These are phyloP conservation scores for Lophochroa leadbeateri DNA, from an alignment of 2,113 vertebrate genomes.

Conservation along the genomic window DNA sequence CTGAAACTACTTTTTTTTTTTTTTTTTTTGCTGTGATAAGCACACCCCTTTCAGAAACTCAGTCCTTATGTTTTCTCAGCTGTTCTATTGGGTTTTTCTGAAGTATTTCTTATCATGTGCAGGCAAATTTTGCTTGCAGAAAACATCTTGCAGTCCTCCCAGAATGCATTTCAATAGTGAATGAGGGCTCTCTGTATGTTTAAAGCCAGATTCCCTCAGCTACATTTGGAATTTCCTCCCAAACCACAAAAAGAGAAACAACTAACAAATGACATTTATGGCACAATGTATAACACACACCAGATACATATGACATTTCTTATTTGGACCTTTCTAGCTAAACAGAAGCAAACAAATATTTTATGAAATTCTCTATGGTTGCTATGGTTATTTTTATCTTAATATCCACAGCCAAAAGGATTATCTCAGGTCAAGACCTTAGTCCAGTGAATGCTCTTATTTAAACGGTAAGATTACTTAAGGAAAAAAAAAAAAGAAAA, in stretches of 20 bases:
- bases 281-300: constrained; percentile 69
- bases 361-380: constrained; percentile 59
- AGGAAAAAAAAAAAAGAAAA: not conserved
- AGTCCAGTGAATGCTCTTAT: not conserved
- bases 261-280: constrained; percentile 72
- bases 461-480: constrained; percentile 18
- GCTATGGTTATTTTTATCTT: constrained; percentile 41
- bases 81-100: not conserved
- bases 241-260: constrained; percentile 73
- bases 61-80: not conserved
- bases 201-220: constrained; percentile 64
- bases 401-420: constrained; percentile 7
- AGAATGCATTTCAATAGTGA: constrained; percentile 58
- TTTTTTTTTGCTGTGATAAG: not conserved
- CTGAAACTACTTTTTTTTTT: not conserved
- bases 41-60: not conserved
- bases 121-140: constrained; percentile 39
- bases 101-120: constrained; percentile 37
- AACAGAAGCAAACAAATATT: constrained; percentile 71
- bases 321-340: constrained; percentile 64
- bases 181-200: constrained; percentile 50
- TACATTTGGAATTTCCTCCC: constrained; percentile 69
- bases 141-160: constrained; percentile 57
- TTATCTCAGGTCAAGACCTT: constrained; percentile 40
- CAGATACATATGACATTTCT: constrained; percentile 69